phyloP scores from a whole-genome alignment of 2,797 vertebrate species.

The Sebastiscus albofasciatus region DNA sequence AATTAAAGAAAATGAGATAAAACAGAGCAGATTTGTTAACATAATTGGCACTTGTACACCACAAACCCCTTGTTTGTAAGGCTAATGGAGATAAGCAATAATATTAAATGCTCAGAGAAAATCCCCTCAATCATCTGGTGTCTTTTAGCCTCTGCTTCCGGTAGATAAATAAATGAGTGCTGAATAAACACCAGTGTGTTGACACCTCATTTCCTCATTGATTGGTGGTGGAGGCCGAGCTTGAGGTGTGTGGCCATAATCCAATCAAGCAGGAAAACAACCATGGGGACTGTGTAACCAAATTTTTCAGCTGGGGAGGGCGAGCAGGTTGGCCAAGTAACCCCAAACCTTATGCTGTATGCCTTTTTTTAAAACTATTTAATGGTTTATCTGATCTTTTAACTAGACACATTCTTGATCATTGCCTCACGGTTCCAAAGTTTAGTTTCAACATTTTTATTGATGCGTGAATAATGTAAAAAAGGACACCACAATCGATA shows the following conservation, averaged over 20 bases:
- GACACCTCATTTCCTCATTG: conserved; percentile 88
- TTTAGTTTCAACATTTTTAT: not conserved
- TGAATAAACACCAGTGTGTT: conserved; percentile 84
- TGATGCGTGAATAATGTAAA: no score
- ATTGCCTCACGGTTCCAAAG: not conserved
- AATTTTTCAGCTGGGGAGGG: conserved; percentile 51
- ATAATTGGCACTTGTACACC: not conserved
- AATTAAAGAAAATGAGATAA: conserved; percentile 25
- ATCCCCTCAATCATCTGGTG: conserved; percentile 67
- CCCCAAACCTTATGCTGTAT: not conserved
- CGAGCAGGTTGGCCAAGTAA: conserved; percentile 27
- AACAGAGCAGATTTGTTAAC: not conserved
- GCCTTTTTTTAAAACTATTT: not conserved
- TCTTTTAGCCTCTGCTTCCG: conserved; percentile 70
- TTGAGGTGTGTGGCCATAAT: conserved; percentile 86
- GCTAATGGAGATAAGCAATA: conserved; percentile 10
- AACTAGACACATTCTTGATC: not conserved
- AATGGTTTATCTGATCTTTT: not conserved
- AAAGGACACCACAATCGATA: no score
- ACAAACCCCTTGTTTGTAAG: not conserved
- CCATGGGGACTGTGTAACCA: conserved; percentile 68
- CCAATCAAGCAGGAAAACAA: conserved; percentile 82
- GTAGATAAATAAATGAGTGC: conserved; percentile 83
- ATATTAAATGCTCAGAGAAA: conserved; percentile 52
- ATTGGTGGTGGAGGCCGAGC: conserved; percentile 80